Percentiles rank a stretch among this genome's conserved stretches.
Evolutionary conservation across 2,888 invertebrate genomes (phyloP).

Genomic region (Drosophila melanosoma): DNA sequence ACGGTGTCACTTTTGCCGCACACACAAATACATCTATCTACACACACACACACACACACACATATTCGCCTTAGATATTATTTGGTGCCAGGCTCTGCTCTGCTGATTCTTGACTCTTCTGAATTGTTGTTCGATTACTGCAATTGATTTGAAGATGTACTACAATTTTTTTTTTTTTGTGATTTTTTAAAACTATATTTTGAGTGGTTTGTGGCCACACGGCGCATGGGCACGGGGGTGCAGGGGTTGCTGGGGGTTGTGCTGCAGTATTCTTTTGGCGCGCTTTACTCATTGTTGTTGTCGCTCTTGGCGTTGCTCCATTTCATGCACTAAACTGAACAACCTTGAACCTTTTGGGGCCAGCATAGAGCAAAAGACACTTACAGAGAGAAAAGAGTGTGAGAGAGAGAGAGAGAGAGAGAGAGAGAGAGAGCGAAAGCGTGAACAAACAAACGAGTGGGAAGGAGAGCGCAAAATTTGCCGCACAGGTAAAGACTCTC

Average conservation of each 20-base stretch:
- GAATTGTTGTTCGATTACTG: slow-evolving; percentile 55
- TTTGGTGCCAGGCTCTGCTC: slow-evolving; percentile 3
- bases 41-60: neutral
- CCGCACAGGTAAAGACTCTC: slow-evolving; percentile 38
- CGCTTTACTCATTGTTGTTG: slow-evolving; percentile 35
- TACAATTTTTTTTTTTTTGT: slow-evolving; percentile 4
- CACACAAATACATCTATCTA: slow-evolving; percentile 11
- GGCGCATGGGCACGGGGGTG: neutral
- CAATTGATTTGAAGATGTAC: slow-evolving; percentile 56
- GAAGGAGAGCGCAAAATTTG: slow-evolving; percentile 21
- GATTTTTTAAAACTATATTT: neutral
- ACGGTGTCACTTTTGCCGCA: slow-evolving; percentile 37
- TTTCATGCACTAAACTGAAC: slow-evolving; percentile 57
- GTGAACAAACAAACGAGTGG: slow-evolving; percentile 3
- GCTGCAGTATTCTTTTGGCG: slow-evolving; percentile 45
- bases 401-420: neutral
- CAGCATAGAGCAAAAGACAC: slow-evolving; percentile 32
- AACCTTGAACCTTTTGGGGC: slow-evolving; percentile 79
- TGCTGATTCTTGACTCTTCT: slow-evolving; percentile 11
- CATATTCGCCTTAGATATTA: neutral
- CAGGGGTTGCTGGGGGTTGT: neutral
- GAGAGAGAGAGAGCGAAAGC: neutral
- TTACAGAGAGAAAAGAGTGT: slow-evolving; percentile 8
- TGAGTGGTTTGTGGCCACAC: neutral
- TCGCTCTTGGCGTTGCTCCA: slow-evolving; percentile 27